Percentiles rank a stretch among this genome's conserved stretches.
Conservation (phyloP, 2,888 invertebrate genomes). For the Drosophila mettleri region DNA sequence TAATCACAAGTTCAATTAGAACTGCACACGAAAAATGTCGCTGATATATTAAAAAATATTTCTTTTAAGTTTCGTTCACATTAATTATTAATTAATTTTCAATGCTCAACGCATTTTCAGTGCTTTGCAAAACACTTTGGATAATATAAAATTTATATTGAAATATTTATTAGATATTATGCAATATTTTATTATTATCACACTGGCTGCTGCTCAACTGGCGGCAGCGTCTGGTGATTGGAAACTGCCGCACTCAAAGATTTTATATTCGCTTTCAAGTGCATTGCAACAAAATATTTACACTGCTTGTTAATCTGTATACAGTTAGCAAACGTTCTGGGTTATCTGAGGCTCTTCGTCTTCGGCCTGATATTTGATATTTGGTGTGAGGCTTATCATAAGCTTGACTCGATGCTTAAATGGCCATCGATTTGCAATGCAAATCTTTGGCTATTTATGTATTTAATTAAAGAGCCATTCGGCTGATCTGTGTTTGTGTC, state of each 20-base stretch:
- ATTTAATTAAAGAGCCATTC: constrained; percentile 74
- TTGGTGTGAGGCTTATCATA: constrained; percentile 73
- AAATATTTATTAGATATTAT: too few relatives aligned
- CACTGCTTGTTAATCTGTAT: constrained; percentile 35
- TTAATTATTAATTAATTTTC: too few relatives aligned
- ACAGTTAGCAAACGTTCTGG: constrained; percentile 27
- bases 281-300: background rate
- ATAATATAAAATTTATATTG: too few relatives aligned
- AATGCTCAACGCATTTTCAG: too few relatives aligned
- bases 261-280: background rate
- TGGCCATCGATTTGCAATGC: constrained; percentile 69
- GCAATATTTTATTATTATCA: background rate
- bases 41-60: too few relatives aligned
- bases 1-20: background rate
- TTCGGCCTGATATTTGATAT: constrained; percentile 1
- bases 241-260: constrained; percentile 7
- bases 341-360: constrained; percentile 29
- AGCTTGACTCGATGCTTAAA: constrained; percentile 50
- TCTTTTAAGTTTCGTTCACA: background rate
- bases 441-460: constrained; percentile 64
- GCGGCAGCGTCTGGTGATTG: background rate
- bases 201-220: background rate
- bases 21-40: too few relatives aligned
- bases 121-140: too few relatives aligned
- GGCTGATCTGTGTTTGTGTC: constrained; percentile 51